phyloP scores from a whole-genome alignment of 2,113 vertebrate species.

The Mesitornis unicolor region DNA sequence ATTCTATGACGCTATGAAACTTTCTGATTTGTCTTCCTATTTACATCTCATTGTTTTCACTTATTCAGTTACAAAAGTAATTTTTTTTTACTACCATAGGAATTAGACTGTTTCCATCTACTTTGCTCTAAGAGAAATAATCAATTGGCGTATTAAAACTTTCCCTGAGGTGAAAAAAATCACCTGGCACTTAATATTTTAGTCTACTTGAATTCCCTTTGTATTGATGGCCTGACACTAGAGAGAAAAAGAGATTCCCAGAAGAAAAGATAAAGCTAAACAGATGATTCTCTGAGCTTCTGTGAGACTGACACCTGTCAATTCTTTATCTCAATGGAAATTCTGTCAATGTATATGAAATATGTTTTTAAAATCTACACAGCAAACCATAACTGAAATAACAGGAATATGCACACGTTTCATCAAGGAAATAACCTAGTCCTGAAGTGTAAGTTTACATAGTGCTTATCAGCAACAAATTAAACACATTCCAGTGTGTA shows the following conservation, averaged over 20 bases:
- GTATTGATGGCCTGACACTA: not conserved
- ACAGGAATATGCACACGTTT: not conserved
- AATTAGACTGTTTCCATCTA: not conserved
- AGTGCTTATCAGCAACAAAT: not conserved
- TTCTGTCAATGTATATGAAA: not conserved
- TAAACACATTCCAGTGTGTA: not conserved
- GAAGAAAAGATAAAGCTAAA: not conserved
- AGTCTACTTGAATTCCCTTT: conserved; percentile 24
- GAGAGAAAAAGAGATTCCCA: not conserved
- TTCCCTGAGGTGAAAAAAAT: conserved; percentile 44
- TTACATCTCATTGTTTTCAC: not conserved
- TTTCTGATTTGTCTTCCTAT: not conserved
- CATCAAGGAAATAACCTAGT: not conserved
- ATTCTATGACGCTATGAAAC: no score
- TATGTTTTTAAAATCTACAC: not conserved
- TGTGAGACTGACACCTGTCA: not conserved
- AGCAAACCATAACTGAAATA: not conserved
- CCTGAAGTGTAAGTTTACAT: not conserved
- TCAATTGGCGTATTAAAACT: conserved; percentile 1
- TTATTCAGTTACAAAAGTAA: not conserved
- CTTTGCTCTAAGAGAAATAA: not conserved
- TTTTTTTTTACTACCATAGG: not conserved
- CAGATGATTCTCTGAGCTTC: conserved; percentile 47
- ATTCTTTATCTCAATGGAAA: not conserved
- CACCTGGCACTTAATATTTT: not conserved